phyloP scores from a whole-genome alignment of 1,140 invertebrate genomes.

The Bombus ignitus region DNA sequence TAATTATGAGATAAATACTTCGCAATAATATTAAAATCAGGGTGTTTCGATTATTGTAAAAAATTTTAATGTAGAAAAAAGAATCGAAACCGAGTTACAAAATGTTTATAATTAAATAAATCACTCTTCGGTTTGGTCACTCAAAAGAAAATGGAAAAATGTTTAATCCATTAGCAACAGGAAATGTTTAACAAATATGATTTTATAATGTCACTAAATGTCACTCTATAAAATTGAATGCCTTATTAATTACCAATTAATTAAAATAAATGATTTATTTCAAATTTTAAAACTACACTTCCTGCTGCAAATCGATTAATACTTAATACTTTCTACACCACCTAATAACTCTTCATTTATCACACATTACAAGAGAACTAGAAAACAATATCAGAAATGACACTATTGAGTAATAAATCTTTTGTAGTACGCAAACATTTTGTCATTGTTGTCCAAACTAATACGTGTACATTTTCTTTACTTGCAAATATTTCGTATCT shows the following conservation, averaged over 20 bases:
- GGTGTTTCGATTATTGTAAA: neutral
- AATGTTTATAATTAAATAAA: neutral
- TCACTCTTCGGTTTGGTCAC: neutral
- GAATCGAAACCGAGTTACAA: constrained; percentile 1
- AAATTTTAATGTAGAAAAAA: constrained; percentile 14
- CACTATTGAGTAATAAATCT: neutral
- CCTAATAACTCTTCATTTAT: neutral
- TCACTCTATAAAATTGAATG: neutral
- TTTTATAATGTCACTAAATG: neutral
- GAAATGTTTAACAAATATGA: neutral
- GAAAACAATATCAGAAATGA: constrained; percentile 13
- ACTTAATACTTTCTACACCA: constrained; percentile 1
- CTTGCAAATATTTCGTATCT: neutral
- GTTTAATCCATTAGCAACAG: constrained; percentile 11
- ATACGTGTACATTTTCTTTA: neutral
- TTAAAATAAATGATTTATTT: neutral
- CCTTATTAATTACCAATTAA: neutral
- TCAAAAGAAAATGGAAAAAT: neutral
- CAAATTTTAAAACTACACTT: neutral
- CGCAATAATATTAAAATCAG: constrained; percentile 1
- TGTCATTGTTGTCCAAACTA: neutral
- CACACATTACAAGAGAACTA: constrained; percentile 2
- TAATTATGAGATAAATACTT: constrained; percentile 2
- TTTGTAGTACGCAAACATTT: neutral
- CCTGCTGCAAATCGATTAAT: constrained; percentile 7